These are phyloP conservation scores for Biston betularia DNA, from an alignment of 2,888 invertebrate species.

Conservation along the genomic window DNA sequence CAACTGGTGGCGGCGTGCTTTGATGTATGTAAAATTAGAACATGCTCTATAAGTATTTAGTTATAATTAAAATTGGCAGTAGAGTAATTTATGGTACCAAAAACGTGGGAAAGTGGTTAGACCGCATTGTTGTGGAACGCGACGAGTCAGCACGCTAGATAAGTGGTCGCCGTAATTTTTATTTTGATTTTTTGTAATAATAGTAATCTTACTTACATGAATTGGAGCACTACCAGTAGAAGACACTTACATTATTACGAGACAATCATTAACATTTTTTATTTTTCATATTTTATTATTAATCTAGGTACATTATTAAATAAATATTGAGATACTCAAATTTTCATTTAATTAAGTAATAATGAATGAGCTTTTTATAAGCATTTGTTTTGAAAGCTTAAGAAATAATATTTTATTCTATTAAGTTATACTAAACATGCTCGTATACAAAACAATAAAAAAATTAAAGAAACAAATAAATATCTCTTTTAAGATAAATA, in stretches of 20 bases:
- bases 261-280: constrained; percentile 87
- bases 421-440: constrained; percentile 84
- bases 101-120: no score
- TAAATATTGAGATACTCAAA: constrained; percentile 83
- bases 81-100: no score
- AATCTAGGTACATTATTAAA: constrained; percentile 80
- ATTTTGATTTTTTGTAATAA: constrained; percentile 86
- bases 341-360: no score
- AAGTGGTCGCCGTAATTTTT: no score
- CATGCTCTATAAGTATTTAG: no score
- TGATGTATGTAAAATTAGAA: no score
- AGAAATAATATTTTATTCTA: constrained; percentile 86
- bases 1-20: no score
- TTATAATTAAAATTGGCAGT: no score
- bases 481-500: constrained; percentile 88
- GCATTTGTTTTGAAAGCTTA: constrained; percentile 90
- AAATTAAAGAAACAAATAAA: constrained; percentile 88
- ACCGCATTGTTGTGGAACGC: no score
- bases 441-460: constrained; percentile 86
- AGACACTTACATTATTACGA: constrained; percentile 87
- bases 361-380: constrained; percentile 88
- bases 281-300: constrained; percentile 86
- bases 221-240: constrained; percentile 90
- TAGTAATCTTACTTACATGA: constrained; percentile 89
- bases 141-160: no score